phyloP scores from a whole-genome alignment of 2,888 invertebrate species.

The Trachelus troglodyta region DNA sequence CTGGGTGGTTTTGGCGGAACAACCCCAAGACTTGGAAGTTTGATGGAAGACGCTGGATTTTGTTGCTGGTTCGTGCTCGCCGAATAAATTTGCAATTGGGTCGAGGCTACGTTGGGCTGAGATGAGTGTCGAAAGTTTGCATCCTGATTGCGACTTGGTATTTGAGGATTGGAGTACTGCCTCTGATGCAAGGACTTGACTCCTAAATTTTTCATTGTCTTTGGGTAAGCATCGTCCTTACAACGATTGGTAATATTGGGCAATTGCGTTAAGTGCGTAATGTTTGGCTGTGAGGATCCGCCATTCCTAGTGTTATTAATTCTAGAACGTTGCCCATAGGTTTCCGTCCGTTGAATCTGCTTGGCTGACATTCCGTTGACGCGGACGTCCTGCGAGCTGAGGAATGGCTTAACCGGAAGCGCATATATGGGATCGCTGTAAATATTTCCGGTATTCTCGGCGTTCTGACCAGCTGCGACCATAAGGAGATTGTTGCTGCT shows the following conservation, averaged over 20 bases:
- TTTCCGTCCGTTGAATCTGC: conserved; percentile 31
- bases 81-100: conserved; percentile 24
- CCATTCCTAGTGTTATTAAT: conserved; percentile 31
- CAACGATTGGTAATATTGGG: neutral
- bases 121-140: conserved; percentile 6
- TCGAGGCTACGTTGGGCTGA: conserved; percentile 19
- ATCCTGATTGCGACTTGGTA: conserved; percentile 38
- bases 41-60: conserved; percentile 52
- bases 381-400: conserved; percentile 60
- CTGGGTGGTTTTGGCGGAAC: conserved; percentile 57
- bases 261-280: conserved; percentile 25
- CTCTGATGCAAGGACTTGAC: conserved; percentile 41
- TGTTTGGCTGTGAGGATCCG: conserved; percentile 47
- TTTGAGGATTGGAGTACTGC: conserved; percentile 57
- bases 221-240: conserved; percentile 36
- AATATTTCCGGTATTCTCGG: conserved; percentile 25
- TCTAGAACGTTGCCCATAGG: conserved; percentile 20
- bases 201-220: conserved; percentile 16
- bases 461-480: conserved; percentile 25
- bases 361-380: conserved; percentile 49
- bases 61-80: conserved; percentile 31
- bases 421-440: conserved; percentile 60
- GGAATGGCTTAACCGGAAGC: conserved; percentile 60
- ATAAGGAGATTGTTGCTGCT: conserved; percentile 48
- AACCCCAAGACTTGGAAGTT: conserved; percentile 34